Conservation (phyloP, 2,888 invertebrate genomes). For the Netelia inedita region DNA sequence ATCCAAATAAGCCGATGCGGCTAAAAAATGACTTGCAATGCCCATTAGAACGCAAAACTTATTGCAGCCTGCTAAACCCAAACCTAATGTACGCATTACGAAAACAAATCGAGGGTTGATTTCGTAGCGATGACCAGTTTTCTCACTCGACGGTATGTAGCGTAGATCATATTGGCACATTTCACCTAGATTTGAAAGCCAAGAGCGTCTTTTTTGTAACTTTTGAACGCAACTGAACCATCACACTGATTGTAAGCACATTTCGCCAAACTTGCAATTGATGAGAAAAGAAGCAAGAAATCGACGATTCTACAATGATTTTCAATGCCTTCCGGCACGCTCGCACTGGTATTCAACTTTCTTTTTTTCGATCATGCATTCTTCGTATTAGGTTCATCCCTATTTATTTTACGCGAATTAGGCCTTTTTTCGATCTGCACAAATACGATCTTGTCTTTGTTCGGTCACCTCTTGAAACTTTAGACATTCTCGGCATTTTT, state of each 20-base stretch:
- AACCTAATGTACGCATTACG: not conserved
- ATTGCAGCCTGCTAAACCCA: not conserved
- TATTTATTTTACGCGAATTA: slow-evolving; percentile 43
- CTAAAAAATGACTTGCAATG: not conserved
- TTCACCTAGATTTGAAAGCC: slow-evolving; percentile 52
- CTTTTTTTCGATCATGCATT: slow-evolving; percentile 59
- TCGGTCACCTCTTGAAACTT: slow-evolving; percentile 57
- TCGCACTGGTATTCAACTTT: slow-evolving; percentile 8
- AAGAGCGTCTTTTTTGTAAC: slow-evolving; percentile 52
- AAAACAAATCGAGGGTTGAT: not conserved
- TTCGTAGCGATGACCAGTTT: slow-evolving; percentile 1
- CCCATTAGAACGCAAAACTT: not conserved
- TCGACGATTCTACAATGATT: slow-evolving; percentile 32
- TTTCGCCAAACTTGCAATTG: slow-evolving; percentile 41
- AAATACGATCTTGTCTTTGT: slow-evolving; percentile 51
- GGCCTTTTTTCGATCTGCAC: slow-evolving; percentile 44
- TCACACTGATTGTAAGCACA: slow-evolving; percentile 62
- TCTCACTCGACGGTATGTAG: not conserved
- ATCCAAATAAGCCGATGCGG: not conserved
- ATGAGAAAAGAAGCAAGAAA: slow-evolving; percentile 51
- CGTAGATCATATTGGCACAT: slow-evolving; percentile 10
- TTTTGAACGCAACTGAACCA: slow-evolving; percentile 43
- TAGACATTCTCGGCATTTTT: slow-evolving; percentile 57
- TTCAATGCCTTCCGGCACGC: slow-evolving; percentile 12
- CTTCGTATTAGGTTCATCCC: slow-evolving; percentile 56